phyloP scores from a whole-genome alignment of 1,140 invertebrate species.

The Neelides sp. region DNA sequence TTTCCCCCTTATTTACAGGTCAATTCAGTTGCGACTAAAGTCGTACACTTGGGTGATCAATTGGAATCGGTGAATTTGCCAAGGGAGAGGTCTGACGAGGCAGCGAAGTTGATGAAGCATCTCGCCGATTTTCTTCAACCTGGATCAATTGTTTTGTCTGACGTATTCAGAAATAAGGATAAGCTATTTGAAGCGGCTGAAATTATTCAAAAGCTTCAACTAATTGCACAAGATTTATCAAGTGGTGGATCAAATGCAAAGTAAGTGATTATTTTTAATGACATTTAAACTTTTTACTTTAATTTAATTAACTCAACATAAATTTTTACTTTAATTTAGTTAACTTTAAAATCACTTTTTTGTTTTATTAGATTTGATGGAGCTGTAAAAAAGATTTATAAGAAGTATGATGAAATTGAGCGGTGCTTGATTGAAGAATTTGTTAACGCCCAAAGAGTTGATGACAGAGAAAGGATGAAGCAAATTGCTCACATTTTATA shows the following conservation, averaged over 20 bases:
- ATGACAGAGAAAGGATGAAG: slow-evolving; percentile 80
- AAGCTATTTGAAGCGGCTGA: slow-evolving; percentile 91
- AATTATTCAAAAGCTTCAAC: slow-evolving; percentile 91
- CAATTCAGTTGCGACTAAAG: slow-evolving; percentile 91
- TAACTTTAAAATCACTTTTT: background rate
- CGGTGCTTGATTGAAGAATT: slow-evolving; percentile 88
- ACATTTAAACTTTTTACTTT: slow-evolving; percentile 7
- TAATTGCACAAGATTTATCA: slow-evolving; percentile 88
- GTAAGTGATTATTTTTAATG: slow-evolving; percentile 34
- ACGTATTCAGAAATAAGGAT: slow-evolving; percentile 73
- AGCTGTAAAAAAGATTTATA: slow-evolving; percentile 75
- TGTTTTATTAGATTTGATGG: slow-evolving; percentile 56
- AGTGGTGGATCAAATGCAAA: slow-evolving; percentile 44
- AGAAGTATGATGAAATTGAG: slow-evolving; percentile 94
- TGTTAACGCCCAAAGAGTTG: slow-evolving; percentile 65
- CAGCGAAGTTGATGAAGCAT: slow-evolving; percentile 83
- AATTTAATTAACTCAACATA: slow-evolving; percentile 14
- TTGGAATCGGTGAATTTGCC: slow-evolving; percentile 93
- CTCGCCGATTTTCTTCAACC: slow-evolving; percentile 83
- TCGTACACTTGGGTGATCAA: slow-evolving; percentile 93
- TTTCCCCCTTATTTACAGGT: slow-evolving; percentile 44
- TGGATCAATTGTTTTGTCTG: slow-evolving; percentile 61
- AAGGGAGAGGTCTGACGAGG: slow-evolving; percentile 81
- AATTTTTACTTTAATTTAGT: background rate
- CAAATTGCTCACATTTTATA: slow-evolving; percentile 79